Conservation (phyloP, 2,888 invertebrate genomes). For the Calameuta filiformis region DNA sequence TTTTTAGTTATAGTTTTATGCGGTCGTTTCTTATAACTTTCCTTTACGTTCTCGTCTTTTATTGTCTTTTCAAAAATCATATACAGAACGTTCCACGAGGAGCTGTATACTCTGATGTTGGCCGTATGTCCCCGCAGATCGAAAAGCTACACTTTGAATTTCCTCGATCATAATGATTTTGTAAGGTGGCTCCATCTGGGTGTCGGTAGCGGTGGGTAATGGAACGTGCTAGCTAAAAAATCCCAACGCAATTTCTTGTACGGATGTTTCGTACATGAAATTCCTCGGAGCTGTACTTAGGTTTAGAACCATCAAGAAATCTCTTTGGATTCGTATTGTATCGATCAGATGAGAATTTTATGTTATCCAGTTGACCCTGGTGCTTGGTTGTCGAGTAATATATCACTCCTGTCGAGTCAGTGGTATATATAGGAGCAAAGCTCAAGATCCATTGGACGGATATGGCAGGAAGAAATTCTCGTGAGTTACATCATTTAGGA, state of each 20-base stretch:
- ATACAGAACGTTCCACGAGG: neutral
- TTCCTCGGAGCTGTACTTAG: no score
- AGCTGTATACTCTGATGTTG: no score
- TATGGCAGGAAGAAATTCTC: neutral
- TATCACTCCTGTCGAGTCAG: no score
- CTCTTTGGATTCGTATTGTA: no score
- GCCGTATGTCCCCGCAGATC: no score
- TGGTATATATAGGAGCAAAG: neutral
- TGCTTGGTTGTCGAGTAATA: no score
- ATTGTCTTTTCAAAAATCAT: neutral
- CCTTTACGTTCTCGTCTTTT: neutral
- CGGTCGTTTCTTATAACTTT: neutral
- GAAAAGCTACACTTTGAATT: neutral
- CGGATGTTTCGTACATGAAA: no score
- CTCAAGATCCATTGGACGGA: neutral
- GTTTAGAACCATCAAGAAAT: no score
- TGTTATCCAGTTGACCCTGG: no score
- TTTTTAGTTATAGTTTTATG: neutral
- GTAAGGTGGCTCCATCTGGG: neutral
- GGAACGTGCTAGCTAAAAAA: no score
- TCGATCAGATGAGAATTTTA: no score
- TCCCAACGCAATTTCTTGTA: no score
- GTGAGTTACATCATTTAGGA: neutral
- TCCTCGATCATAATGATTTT: neutral
- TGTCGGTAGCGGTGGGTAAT: neutral